phyloP scores from a whole-genome alignment of 2,113 vertebrate genomes.

The Plestiodon gilberti region DNA sequence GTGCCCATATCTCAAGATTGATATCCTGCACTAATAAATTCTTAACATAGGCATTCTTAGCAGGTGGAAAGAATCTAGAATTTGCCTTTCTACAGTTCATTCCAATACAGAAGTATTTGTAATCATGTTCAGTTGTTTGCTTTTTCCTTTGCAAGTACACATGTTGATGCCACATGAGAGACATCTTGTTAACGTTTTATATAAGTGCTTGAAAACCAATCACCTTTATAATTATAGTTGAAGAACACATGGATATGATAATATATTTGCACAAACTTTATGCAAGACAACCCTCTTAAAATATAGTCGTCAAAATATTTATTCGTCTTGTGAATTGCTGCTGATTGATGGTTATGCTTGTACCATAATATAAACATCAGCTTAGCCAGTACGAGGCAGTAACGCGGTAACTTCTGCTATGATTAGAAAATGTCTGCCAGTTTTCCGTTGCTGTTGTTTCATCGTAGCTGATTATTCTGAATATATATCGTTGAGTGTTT shows the following conservation, averaged over 20 bases:
- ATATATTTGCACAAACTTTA: background rate
- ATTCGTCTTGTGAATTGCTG: background rate
- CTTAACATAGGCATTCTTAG: background rate
- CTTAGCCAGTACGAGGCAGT: background rate
- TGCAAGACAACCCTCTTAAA: background rate
- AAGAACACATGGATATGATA: background rate
- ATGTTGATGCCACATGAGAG: background rate
- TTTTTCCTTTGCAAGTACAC: fast-evolving
- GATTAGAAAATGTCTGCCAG: fast-evolving
- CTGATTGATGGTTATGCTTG: constrained; percentile 9
- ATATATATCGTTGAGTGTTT: too few species aligned
- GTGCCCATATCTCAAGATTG: too few species aligned
- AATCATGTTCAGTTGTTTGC: background rate
- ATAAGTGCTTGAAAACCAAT: background rate
- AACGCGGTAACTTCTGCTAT: background rate
- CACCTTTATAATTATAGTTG: background rate
- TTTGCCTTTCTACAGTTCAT: background rate
- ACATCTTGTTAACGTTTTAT: background rate
- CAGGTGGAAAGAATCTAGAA: background rate
- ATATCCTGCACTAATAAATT: background rate
- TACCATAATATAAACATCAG: background rate
- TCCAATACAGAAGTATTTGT: background rate
- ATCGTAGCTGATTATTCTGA: background rate
- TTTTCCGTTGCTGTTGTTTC: background rate
- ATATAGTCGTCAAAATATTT: background rate